Base-by-base conservation (phyloP, 2,888 invertebrate genomes). In the Mythimna albipuncta region DNA sequence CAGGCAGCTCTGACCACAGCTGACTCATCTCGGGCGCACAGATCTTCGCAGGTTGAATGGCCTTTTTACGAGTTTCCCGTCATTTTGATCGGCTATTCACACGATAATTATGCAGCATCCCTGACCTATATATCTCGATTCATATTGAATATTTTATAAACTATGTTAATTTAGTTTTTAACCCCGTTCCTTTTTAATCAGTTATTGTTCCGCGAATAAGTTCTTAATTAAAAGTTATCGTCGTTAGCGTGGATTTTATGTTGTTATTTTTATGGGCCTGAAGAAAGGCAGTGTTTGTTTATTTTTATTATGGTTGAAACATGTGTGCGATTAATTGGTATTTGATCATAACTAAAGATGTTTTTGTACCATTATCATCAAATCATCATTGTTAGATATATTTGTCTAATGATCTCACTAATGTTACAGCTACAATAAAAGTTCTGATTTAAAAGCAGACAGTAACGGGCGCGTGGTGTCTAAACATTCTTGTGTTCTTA, bases 41-140 rank as follows among this genome's bases (percentile, higher is more conserved):
- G 16, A 52, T 52, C 55, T 50, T 63, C 35, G 10, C 50, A 68
- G 68, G 79, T 79, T 83, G 82, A 81, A 75, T 65, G 72, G 41
- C 64, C 64, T 73, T 44, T 80, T 80, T 82, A 80, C 35, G 79
- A 67, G 69, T 50, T 73, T 58, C 58, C 72, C 75, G 67, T 58
- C 72, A 71, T 69, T 81, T 81, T 83, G 78, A 83, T 82, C 81
- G 81, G 71, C 58, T 47, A 64, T 82, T 71, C 81, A 64, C 65
- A 72, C 38, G 74, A 79, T 86, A 78, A 87, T 88, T 86, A 88
- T 88, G 87, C 85, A 88, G 72, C 85, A 84, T 82, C 88, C 83
- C 75, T 87, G 88, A 87, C 88, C 88, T 72, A 86, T 69, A 84
- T 87, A 71, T 82, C 75, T 79, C 73, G 75, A 79, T 55, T 75